Evolutionary conservation across 2,888 invertebrate species (phyloP).

Genomic region (Xestia sexstrigata): DNA sequence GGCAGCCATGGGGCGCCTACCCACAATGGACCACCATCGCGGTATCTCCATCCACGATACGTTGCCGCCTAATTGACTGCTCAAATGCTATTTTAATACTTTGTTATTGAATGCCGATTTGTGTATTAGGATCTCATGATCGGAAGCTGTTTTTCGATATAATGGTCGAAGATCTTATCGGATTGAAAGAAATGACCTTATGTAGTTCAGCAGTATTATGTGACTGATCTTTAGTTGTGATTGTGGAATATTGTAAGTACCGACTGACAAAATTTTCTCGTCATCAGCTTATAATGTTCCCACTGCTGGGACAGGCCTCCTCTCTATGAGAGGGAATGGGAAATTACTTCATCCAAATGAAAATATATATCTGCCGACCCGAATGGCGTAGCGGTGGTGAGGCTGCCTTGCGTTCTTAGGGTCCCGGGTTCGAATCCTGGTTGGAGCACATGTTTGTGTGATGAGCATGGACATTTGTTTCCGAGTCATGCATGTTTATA

Average conservation of each 20-base stretch:
- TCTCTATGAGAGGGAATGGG: no score
- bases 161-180: constrained; percentile 63
- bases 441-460: no score
- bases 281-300: no score
- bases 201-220: background rate
- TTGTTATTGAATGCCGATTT: constrained; percentile 82
- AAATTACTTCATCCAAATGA: background rate
- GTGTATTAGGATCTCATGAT: constrained; percentile 61
- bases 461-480: no score
- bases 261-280: background rate
- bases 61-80: constrained; percentile 90
- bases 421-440: no score
- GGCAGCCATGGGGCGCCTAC: constrained; percentile 80
- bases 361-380: no score
- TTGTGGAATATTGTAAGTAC: background rate
- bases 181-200: constrained; percentile 14
- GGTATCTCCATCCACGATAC: constrained; percentile 89
- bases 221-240: background rate
- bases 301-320: no score
- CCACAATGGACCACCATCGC: constrained; percentile 90
- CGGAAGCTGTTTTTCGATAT: constrained; percentile 61
- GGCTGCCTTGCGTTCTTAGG: no score
- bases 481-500: no score
- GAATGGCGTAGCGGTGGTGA: no score
- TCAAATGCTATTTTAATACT: constrained; percentile 89